phyloP scores from a whole-genome alignment of 2,113 vertebrate genomes.

The Antechinus stuartii region DNA sequence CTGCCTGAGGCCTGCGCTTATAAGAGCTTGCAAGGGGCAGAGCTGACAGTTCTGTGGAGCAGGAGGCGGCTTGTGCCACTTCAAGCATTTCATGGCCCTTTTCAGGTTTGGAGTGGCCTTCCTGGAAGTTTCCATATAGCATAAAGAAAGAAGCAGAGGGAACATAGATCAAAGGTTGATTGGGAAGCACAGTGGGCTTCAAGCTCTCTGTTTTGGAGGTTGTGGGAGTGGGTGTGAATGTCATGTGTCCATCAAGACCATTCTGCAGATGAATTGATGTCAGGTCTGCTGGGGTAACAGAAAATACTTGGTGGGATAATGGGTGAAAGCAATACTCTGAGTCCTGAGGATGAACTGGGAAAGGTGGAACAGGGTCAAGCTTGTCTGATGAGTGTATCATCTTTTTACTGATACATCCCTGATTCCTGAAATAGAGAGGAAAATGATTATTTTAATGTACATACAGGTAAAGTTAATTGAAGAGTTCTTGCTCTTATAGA shows the following conservation, averaged over 20 bases:
- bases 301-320: constrained; percentile 69
- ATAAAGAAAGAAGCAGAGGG: constrained; percentile 91
- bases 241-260: constrained; percentile 60
- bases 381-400: constrained; percentile 46
- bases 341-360: constrained; percentile 78
- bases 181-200: constrained; percentile 72
- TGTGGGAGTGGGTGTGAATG: background rate
- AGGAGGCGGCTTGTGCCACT: background rate
- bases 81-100: background rate
- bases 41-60: constrained; percentile 4
- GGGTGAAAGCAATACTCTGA: constrained; percentile 80
- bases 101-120: constrained; percentile 39
- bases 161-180: constrained; percentile 86
- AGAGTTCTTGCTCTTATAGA: background rate
- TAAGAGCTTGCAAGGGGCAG: constrained; percentile 37
- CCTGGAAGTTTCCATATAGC: constrained; percentile 84
- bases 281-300: constrained; percentile 72
- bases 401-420: constrained; percentile 18
- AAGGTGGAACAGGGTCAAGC: constrained; percentile 53
- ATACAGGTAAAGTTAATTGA: background rate
- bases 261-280: constrained; percentile 59
- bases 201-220: constrained; percentile 64
- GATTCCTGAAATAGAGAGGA: constrained; percentile 71
- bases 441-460: background rate
- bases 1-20: constrained; percentile 65